phyloP scores from a whole-genome alignment of 2,797 vertebrate species.

The Sphenodon punctatus region DNA sequence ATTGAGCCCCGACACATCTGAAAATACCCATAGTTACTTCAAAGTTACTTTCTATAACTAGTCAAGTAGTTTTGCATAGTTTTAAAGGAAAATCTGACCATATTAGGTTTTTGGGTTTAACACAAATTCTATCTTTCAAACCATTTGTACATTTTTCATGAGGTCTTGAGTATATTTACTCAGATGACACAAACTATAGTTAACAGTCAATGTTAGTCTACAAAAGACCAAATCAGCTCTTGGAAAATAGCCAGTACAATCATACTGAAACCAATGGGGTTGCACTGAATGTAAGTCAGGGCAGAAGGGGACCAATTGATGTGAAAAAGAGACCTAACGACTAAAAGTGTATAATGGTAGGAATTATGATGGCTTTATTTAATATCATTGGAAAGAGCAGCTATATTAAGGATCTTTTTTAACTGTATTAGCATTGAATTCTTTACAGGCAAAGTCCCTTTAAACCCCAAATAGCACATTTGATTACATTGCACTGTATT shows the following conservation, averaged over 20 bases:
- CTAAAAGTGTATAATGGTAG: not conserved
- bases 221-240: not conserved
- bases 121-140: not conserved
- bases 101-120: not conserved
- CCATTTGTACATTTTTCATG: not conserved
- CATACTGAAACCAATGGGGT: not conserved
- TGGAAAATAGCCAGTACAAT: not conserved
- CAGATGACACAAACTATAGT: not conserved
- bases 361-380: conserved; percentile 25
- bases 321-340: not conserved
- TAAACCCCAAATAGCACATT: conserved; percentile 59
- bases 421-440: conserved; percentile 58
- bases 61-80: not conserved
- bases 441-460: conserved; percentile 57
- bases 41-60: not conserved
- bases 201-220: not conserved
- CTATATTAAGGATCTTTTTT: conserved; percentile 15
- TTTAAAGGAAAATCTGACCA: not conserved
- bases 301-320: not conserved
- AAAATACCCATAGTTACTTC: too few relatives aligned
- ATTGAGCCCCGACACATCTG: too few relatives aligned
- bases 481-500: conserved; percentile 76
- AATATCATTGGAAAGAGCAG: conserved; percentile 20
- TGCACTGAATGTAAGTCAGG: not conserved
- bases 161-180: not conserved